Conservation (phyloP, 1,140 invertebrate genomes). For the Physella acuta region DNA sequence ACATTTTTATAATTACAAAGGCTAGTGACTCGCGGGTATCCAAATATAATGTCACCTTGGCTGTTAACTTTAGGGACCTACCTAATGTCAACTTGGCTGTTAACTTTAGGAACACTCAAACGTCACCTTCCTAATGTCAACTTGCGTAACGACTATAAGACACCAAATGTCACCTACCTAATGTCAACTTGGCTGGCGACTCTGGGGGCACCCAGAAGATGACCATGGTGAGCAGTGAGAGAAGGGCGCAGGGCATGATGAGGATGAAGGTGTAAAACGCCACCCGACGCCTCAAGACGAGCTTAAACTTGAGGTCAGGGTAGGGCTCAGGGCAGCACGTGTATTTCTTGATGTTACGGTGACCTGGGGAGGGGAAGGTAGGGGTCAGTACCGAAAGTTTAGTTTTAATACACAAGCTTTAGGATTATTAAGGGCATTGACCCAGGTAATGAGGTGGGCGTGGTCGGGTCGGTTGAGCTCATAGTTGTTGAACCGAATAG, state of each 20-base stretch:
- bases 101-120: conserved; percentile 61
- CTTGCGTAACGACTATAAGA: neutral
- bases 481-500: too few species aligned
- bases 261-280: conserved; percentile 60
- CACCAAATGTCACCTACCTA: conserved; percentile 47
- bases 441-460: too few species aligned
- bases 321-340: conserved; percentile 59
- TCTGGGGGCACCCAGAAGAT: conserved; percentile 62
- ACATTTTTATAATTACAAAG: too few species aligned
- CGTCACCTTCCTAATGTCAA: conserved; percentile 25
- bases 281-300: conserved; percentile 52
- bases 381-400: too few species aligned
- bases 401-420: too few species aligned
- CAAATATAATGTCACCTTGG: neutral
- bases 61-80: conserved; percentile 23
- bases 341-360: conserved; percentile 48
- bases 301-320: conserved; percentile 56
- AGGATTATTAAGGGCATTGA: too few species aligned
- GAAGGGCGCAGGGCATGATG: conserved; percentile 56
- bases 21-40: too few species aligned
- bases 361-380: too few species aligned
- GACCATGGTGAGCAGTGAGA: conserved; percentile 58
- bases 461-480: too few species aligned
- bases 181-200: conserved; percentile 60
- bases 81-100: conserved; percentile 61